Percentiles rank a stretch among this genome's conserved stretches.
phyloP scores from a whole-genome alignment of 2,888 invertebrate genomes.

The Tubulanus polymorphus region DNA sequence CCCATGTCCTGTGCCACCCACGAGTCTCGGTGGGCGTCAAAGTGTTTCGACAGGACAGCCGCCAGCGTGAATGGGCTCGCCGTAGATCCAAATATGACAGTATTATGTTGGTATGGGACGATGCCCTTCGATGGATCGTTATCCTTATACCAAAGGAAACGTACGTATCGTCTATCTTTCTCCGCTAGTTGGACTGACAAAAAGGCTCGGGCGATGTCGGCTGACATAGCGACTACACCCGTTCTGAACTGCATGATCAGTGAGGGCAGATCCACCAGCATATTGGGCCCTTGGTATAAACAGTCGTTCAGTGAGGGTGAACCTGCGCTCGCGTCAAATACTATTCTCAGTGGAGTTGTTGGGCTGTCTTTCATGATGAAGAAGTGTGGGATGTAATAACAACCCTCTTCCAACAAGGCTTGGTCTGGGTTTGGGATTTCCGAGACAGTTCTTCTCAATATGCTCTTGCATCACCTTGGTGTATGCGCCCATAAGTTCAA shows the following conservation, averaged over 20 bases:
- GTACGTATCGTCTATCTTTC: not conserved
- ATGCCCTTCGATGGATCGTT: not conserved
- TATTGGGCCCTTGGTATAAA: not conserved
- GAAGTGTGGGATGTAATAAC: not conserved
- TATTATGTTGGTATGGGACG: conserved; percentile 8
- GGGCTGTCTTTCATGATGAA: not conserved
- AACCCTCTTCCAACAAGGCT: not conserved
- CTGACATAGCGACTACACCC: not conserved
- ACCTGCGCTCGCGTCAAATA: not conserved
- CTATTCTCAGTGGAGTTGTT: not conserved
- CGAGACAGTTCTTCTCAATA: not conserved
- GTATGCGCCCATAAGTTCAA: not conserved
- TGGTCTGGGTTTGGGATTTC: not conserved
- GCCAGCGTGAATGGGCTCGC: not conserved
- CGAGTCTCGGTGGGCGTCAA: not conserved
- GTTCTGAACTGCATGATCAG: not conserved
- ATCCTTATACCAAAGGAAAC: not conserved
- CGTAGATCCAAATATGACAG: conserved; percentile 13
- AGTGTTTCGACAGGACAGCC: conserved; percentile 1
- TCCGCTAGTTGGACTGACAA: not conserved
- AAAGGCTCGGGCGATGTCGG: not conserved
- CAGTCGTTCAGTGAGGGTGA: not conserved
- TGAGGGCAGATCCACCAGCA: not conserved
- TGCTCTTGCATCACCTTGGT: not conserved
- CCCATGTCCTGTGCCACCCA: not conserved